Base-by-base conservation (phyloP, 2,113 vertebrate genomes). In the Rhodinocichla rosea region DNA sequence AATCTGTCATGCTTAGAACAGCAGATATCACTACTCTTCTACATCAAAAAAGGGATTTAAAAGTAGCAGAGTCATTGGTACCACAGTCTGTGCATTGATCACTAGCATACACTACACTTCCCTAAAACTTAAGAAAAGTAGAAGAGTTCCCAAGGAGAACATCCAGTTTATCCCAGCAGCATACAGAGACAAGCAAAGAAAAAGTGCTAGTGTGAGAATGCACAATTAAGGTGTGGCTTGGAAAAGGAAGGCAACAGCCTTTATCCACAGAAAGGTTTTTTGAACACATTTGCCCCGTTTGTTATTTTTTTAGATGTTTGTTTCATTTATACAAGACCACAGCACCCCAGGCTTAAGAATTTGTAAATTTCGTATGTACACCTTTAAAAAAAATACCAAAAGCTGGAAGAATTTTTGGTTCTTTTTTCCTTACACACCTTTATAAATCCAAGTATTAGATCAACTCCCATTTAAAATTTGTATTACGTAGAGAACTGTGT, bases 1-100 rank as follows among this genome's bases (percentile, higher is more conserved):
- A 18, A 96, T 91, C 50, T 92, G n/a, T n/a, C 37, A 42, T 71
- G 30, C 78, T 96, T 89, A 90, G 64, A 97, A 83, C 42, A 97
- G 82, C 85, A 97, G 81, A 67, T 94, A 91, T 84, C 91, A 89
- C 47, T 37, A 45, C 42, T 62, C 44, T 93, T 57, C 93, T 94
- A 83, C 88, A 93, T 84, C 95, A 76, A 86, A 90, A 95, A 91
- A n/a, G 10, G 22, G 82, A 94, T 68, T 95, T 94, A 83, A 87
- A 97, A 95, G 53, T 21, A 40, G 53, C 95, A 89, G 39, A 90
- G 53, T 63, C 60, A 45, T 39, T 90, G n/a, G 13, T 76, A 76
- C 95, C 62, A 35, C 64, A 74, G 22, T 10, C 49, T 93, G 20
- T 49, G 47, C 83, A 89, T 19, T 87, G 82, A 94, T 92, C 30